Conservation (phyloP, 2,888 invertebrate species). For the Sphaerophoria rueppellii region DNA sequence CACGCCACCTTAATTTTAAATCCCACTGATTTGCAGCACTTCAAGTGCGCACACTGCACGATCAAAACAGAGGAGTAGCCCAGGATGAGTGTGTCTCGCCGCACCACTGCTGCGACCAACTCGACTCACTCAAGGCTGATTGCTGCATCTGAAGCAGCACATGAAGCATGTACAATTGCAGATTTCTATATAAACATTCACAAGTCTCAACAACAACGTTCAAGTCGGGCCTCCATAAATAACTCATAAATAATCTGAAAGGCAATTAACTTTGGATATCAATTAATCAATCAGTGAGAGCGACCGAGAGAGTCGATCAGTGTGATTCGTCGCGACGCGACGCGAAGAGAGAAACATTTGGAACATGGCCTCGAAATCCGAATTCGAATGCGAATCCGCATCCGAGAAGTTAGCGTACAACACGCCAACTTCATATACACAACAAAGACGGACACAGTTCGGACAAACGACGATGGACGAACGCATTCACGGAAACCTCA, state of each 20-base stretch:
- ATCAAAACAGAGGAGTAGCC: constrained; percentile 57
- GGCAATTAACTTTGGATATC: constrained; percentile 79
- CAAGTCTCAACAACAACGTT: constrained; percentile 29
- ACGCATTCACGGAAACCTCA: constrained; percentile 52
- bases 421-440: constrained; percentile 53
- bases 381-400: constrained; percentile 52
- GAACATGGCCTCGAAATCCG: constrained; percentile 70
- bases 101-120: neutral
- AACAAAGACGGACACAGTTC: constrained; percentile 36
- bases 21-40: constrained; percentile 38
- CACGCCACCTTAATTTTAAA: constrained; percentile 24
- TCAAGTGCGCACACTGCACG: constrained; percentile 66
- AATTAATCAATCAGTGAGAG: constrained; percentile 78
- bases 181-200: constrained; percentile 4
- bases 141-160: neutral
- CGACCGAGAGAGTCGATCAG: constrained; percentile 73
- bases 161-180: constrained; percentile 19
- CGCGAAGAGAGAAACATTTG: constrained; percentile 54
- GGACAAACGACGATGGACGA: constrained; percentile 33
- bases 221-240: constrained; percentile 72
- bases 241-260: constrained; percentile 78
- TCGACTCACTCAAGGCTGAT: neutral
- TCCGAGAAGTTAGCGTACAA: constrained; percentile 44
- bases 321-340: neutral
- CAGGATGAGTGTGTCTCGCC: neutral